Conservation (phyloP, 2,888 invertebrate genomes). For the Drosophila paracracens region DNA sequence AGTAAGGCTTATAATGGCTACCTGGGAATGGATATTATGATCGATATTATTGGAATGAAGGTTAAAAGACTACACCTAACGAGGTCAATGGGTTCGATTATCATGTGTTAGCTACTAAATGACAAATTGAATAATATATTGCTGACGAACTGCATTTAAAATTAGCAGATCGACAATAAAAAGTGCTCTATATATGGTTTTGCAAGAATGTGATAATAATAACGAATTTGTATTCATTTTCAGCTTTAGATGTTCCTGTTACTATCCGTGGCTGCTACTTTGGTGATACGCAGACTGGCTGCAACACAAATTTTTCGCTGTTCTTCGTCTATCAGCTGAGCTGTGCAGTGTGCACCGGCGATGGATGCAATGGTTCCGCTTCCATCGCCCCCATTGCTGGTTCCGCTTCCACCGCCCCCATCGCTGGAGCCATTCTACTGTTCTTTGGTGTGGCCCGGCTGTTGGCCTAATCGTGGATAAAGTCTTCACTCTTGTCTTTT, state of each 20-base stretch:
- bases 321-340: constrained; percentile 74
- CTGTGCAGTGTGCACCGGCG: constrained; percentile 74
- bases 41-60: constrained; percentile 13
- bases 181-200: neutral
- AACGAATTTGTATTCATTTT: neutral
- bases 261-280: constrained; percentile 76
- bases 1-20: neutral
- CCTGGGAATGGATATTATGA: neutral
- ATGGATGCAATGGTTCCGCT: constrained; percentile 82
- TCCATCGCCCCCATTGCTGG: constrained; percentile 74
- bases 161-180: constrained; percentile 8
- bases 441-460: constrained; percentile 81
- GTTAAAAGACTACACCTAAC: constrained; percentile 2
- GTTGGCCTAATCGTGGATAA: constrained; percentile 59
- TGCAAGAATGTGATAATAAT: neutral
- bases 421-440: constrained; percentile 73
- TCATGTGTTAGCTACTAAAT: constrained; percentile 29
- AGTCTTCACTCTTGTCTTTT: neutral
- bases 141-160: constrained; percentile 8
- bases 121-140: constrained; percentile 1
- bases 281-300: constrained; percentile 79
- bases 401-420: constrained; percentile 70
- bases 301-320: constrained; percentile 74
- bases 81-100: constrained; percentile 27
- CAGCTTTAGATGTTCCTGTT: constrained; percentile 40